Percentiles rank a stretch among this genome's conserved stretches.
phyloP scores from a whole-genome alignment of 1,140 invertebrate genomes.

The Drosophila tristis region DNA sequence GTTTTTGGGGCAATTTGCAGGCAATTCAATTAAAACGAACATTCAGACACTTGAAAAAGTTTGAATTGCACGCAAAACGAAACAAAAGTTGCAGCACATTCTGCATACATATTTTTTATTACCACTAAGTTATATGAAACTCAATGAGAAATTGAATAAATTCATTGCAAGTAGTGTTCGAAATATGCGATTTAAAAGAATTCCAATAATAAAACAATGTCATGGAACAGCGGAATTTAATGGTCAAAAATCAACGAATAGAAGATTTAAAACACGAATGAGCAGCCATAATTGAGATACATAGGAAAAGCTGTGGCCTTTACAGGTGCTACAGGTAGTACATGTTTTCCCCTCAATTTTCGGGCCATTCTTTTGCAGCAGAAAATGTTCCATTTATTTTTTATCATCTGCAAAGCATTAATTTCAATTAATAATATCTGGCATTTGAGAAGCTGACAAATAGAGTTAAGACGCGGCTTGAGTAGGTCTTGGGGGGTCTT shows the following conservation, averaged over 20 bases:
- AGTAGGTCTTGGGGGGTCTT: slow-evolving; percentile 2
- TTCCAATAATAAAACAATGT: neutral
- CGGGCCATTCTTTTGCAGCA: no score
- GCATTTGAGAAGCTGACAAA: slow-evolving; percentile 43
- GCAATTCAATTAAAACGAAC: slow-evolving; percentile 65
- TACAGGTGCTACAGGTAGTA: no score
- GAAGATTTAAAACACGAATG: no score
- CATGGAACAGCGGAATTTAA: no score
- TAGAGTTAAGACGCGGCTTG: slow-evolving; percentile 33
- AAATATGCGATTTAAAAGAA: neutral
- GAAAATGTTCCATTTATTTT: neutral
- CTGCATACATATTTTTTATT: no score
- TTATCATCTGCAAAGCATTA: slow-evolving; percentile 4
- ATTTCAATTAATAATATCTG: slow-evolving; percentile 34
- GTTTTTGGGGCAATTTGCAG: slow-evolving; percentile 56
- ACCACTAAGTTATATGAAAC: no score
- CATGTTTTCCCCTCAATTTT: no score
- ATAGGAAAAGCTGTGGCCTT: no score
- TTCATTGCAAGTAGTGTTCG: no score
- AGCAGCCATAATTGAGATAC: no score
- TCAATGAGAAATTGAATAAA: neutral
- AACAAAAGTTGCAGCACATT: no score
- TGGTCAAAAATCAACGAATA: no score
- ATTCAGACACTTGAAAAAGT: neutral
- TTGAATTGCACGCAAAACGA: neutral